Evolutionary conservation across 2,797 vertebrate genomes (phyloP), one percentile per base, ranked within the genome.

Genomic region (Sardinella longiceps): DNA sequence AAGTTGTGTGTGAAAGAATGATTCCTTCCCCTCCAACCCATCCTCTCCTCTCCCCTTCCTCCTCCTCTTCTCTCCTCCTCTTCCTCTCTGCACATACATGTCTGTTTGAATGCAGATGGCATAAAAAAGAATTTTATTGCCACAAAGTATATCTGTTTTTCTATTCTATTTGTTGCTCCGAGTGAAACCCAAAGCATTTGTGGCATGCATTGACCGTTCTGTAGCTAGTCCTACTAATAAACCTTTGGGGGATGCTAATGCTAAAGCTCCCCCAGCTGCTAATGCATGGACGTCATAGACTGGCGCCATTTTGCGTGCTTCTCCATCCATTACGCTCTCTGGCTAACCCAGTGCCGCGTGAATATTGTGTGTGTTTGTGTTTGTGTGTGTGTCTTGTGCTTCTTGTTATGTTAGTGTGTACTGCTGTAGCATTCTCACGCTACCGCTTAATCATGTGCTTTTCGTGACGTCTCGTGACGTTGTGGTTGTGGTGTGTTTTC

Each of bases 71-170:
- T 85, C 88, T 88, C 87, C 87, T 87, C 92, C 93, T 91, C 89
- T 90, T 91, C 90, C 91, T 91, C 93, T 94, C 95, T 93, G 92
- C 93, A 92, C 93, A 93, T 90, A 95, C 95, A 96, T 94, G 92
- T 94, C 92, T 94, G 94, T 95, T 94, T 95, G 93, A 94, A 93
- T 95, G 88, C 96, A 96, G 97, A 98, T 98, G 97, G 97, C 98
- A 99, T 97, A 97, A 97, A 98, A 98, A 98, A 98, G 95, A 96
- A 95, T 98, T 98, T 98, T 98, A 97, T 98, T 98, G 97, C 97
- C 93, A 96, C 95, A 95, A 94, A 96, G 95, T 97, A 92, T 96
- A 95, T 97, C 94, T 96, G 95, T 97, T 97, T 97, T 97, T 95
- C 95, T 96, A 95, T 95, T 96, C 93, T 95, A 94, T 95, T 93